phyloP scores from a whole-genome alignment of 1,140 invertebrate species.

The Caenorhabditis remanei region DNA sequence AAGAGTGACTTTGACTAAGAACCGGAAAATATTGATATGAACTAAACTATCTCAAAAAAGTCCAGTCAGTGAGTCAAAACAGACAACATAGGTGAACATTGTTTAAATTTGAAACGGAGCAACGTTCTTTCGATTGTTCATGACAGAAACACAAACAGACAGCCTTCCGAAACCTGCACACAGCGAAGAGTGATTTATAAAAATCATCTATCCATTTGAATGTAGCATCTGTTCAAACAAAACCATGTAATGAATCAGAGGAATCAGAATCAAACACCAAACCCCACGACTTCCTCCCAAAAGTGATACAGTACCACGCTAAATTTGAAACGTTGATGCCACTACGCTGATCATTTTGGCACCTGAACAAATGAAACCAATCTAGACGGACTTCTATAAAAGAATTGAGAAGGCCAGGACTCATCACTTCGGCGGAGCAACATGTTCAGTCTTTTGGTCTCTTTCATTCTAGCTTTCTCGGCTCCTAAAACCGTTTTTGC shows the following conservation, averaged over 20 bases:
- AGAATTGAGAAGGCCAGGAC: not conserved
- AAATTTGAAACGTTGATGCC: not conserved
- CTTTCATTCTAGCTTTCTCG: slow-evolving; percentile 16
- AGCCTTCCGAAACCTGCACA: too few species aligned
- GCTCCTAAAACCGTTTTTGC: slow-evolving; percentile 3
- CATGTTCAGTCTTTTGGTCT: slow-evolving; percentile 26
- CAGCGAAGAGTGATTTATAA: not conserved
- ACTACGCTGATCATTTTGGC: not conserved
- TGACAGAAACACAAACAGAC: too few species aligned
- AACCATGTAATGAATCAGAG: not conserved
- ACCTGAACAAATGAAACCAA: not conserved
- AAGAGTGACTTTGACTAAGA: too few species aligned
- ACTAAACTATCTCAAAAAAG: too few species aligned
- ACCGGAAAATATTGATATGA: too few species aligned
- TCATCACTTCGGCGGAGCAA: slow-evolving; percentile 36
- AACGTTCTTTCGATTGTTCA: too few species aligned
- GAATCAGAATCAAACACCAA: not conserved
- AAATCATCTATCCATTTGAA: not conserved
- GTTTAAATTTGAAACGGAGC: too few species aligned
- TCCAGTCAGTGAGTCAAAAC: too few species aligned
- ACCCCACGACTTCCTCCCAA: not conserved
- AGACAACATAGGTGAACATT: too few species aligned
- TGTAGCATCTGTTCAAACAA: not conserved
- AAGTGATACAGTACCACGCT: not conserved
- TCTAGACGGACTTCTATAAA: not conserved